Conservation (phyloP, 2,888 invertebrate species). For the Agrochola litura region DNA sequence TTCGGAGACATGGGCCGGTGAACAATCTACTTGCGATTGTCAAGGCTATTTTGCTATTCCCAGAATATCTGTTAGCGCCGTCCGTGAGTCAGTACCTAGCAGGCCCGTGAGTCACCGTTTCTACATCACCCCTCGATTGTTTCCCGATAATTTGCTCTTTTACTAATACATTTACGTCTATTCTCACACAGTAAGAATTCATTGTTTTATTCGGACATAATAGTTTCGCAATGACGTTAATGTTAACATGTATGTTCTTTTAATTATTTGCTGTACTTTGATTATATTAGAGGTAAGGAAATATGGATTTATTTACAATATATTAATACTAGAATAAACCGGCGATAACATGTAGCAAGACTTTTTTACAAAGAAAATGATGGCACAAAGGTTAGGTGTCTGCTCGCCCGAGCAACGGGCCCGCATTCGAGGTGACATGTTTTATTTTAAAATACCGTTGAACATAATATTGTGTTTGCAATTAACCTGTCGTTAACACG, state of each 20-base stretch:
- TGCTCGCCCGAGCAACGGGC: slow-evolving; percentile 2
- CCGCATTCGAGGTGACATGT: slow-evolving; percentile 17
- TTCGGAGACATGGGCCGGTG: slow-evolving; percentile 54
- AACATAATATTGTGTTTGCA: slow-evolving; percentile 25
- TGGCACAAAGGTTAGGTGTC: slow-evolving; percentile 24
- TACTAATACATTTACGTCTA: slow-evolving; percentile 75
- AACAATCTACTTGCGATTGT: slow-evolving; percentile 73
- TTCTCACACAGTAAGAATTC: slow-evolving; percentile 66
- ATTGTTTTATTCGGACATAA: slow-evolving; percentile 57
- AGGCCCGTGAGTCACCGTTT: slow-evolving; percentile 79
- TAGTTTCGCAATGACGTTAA: slow-evolving; percentile 35
- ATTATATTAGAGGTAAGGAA: slow-evolving; percentile 13
- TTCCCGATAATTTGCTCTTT: slow-evolving; percentile 82
- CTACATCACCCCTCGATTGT: slow-evolving; percentile 81
- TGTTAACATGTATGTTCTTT: neutral
- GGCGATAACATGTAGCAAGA: slow-evolving; percentile 24
- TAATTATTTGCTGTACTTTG: slow-evolving; percentile 7
- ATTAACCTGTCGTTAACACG: slow-evolving; percentile 16
- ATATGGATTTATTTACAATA: slow-evolving; percentile 15
- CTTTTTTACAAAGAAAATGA: slow-evolving; percentile 24
- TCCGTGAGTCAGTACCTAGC: slow-evolving; percentile 83
- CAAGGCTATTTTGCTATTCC: slow-evolving; percentile 87
- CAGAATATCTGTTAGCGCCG: slow-evolving; percentile 85
- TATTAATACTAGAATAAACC: slow-evolving; percentile 15
- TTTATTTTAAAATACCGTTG: slow-evolving; percentile 42